phyloP scores from a whole-genome alignment of 1,140 invertebrate genomes.

The Apis mellifera region DNA sequence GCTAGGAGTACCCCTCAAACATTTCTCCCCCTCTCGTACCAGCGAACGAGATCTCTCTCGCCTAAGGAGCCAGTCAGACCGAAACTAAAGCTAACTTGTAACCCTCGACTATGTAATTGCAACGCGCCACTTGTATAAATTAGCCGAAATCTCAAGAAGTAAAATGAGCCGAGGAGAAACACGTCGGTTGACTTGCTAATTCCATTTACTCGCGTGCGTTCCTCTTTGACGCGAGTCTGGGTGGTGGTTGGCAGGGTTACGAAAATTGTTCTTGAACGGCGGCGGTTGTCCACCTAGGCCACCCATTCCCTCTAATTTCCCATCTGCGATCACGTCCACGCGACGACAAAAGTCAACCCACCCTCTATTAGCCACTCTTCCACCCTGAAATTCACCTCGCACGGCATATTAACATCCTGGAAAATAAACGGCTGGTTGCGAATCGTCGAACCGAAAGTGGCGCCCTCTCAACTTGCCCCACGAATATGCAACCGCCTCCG shows the following conservation, averaged over 20 bases:
- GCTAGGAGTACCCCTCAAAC: background rate
- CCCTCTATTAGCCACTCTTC: slow-evolving; percentile 2
- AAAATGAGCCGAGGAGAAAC: slow-evolving; percentile 73
- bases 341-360: slow-evolving; percentile 19
- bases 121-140: slow-evolving; percentile 79
- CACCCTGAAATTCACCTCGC: background rate
- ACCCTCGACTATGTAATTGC: slow-evolving; percentile 73
- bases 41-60: background rate
- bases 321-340: slow-evolving; percentile 15
- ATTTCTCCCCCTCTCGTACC: background rate
- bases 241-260: slow-evolving; percentile 40
- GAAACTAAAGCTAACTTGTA: slow-evolving; percentile 74
- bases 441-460: slow-evolving; percentile 18
- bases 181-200: slow-evolving; percentile 79
- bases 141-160: slow-evolving; percentile 78
- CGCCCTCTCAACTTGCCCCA: slow-evolving; percentile 31
- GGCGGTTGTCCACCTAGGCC: background rate
- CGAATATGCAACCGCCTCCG: background rate
- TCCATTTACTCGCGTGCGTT: slow-evolving; percentile 72
- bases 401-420: slow-evolving; percentile 35
- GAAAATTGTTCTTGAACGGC: slow-evolving; percentile 58
- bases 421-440: slow-evolving; percentile 54
- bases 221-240: background rate
- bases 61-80: slow-evolving; percentile 55
- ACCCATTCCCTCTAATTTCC: slow-evolving; percentile 46